A percentile compares a stretch with the other conserved stretches of the same genome.
Evolutionary conservation across 2,888 invertebrate species (phyloP).

Genomic region (Phrixothrix hirtus): DNA sequence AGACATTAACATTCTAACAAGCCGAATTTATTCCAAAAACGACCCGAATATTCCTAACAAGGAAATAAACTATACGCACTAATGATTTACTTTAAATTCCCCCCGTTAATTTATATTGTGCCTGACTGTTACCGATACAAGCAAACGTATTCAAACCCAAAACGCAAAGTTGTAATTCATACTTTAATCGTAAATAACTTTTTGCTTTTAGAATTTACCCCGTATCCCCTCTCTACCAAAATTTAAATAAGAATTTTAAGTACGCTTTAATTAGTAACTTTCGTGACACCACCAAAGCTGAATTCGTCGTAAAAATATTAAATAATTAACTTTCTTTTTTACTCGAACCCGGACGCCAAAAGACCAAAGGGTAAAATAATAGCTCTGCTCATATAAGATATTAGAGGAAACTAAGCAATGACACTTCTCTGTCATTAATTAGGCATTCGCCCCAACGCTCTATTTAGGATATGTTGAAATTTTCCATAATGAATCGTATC

Average conservation of each 20-base stretch:
- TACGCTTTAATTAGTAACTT: slow-evolving; percentile 19
- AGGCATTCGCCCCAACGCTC: neutral
- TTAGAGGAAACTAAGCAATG: too few species aligned
- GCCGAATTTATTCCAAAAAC: slow-evolving; percentile 31
- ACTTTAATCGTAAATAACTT: slow-evolving; percentile 35
- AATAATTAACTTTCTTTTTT: slow-evolving; percentile 10
- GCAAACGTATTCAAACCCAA: slow-evolving; percentile 32
- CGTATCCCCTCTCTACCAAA: slow-evolving; percentile 11
- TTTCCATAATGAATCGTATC: slow-evolving; percentile 22
- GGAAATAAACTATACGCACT: slow-evolving; percentile 32
- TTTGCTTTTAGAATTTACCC: slow-evolving; percentile 33
- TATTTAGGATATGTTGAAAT: neutral
- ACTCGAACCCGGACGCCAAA: too few species aligned
- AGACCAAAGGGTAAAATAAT: too few species aligned
- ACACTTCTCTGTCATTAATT: too few species aligned
- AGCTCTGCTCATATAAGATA: too few species aligned
- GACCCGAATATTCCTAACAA: slow-evolving; percentile 21
- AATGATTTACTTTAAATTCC: slow-evolving; percentile 34
- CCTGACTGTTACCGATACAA: slow-evolving; percentile 39
- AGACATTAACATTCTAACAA: slow-evolving; percentile 31
- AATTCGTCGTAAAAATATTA: slow-evolving; percentile 7
- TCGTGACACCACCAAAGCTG: slow-evolving; percentile 13
- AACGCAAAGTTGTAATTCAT: slow-evolving; percentile 36
- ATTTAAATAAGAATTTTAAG: slow-evolving; percentile 23
- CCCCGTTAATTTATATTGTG: slow-evolving; percentile 37